Evolutionary conservation across 2,888 invertebrate genomes (phyloP).

Genomic region (Tachina lurida): DNA sequence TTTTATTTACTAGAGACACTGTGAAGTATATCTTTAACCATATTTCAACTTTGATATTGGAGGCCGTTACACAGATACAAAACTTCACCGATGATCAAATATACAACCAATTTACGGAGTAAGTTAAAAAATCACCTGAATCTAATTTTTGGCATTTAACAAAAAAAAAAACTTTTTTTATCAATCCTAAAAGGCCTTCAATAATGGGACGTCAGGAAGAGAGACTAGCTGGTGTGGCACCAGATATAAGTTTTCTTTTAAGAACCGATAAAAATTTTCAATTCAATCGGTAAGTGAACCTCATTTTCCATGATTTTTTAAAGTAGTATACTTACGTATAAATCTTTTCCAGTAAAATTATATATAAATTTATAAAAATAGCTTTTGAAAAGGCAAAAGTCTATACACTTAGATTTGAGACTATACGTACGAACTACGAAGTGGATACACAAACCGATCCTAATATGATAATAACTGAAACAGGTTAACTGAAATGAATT

Average conservation of each 20-base stretch:
- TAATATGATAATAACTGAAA: constrained; percentile 86
- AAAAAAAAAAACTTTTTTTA: constrained; percentile 10
- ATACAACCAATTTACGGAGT: constrained; percentile 89
- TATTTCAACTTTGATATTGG: constrained; percentile 80
- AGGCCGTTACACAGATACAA: constrained; percentile 87
- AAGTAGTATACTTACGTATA: too few relatives aligned
- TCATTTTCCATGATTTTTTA: neutral
- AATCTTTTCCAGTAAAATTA: constrained; percentile 79
- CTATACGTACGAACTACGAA: constrained; percentile 87
- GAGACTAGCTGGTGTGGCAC: constrained; percentile 89
- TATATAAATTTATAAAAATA: constrained; percentile 84
- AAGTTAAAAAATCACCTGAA: constrained; percentile 40
- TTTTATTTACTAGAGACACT: constrained; percentile 72
- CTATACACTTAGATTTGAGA: constrained; percentile 87
- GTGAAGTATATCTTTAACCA: constrained; percentile 78
- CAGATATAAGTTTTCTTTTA: constrained; percentile 88
- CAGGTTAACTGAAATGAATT: constrained; percentile 76
- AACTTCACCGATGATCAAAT: constrained; percentile 88
- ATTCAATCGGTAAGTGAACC: constrained; percentile 75
- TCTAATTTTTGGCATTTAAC: neutral
- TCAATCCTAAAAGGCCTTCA: constrained; percentile 85
- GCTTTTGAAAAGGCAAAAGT: constrained; percentile 86
- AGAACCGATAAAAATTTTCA: constrained; percentile 85
- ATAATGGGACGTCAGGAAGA: constrained; percentile 93
- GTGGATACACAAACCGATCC: constrained; percentile 88